These are phyloP conservation scores for Virgularia gustaviana DNA, from an alignment of 92 coral and sea anemone genomes.

Conservation along the genomic window DNA sequence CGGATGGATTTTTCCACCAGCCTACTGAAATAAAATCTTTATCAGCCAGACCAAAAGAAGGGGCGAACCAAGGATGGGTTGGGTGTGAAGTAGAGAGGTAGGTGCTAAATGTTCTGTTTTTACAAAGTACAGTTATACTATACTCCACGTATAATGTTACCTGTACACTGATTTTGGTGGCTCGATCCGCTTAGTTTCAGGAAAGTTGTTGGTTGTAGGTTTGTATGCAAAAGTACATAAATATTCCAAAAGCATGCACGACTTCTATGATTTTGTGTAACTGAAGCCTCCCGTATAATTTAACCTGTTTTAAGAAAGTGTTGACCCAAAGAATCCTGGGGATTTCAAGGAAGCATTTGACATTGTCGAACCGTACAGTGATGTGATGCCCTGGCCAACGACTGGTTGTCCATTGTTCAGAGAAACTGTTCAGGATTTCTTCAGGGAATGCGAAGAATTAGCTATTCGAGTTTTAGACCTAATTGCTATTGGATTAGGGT, in stretches of 20 bases:
- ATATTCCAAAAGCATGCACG: too few relatives aligned
- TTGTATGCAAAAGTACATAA: too few relatives aligned
- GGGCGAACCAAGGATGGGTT: conserved; percentile 81
- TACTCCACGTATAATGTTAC: too few relatives aligned
- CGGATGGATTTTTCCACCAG: conserved; percentile 69
- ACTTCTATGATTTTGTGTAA: too few relatives aligned
- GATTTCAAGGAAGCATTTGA: conserved; percentile 87
- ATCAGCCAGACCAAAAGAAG: conserved; percentile 59
- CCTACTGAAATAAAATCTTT: conserved; percentile 56
- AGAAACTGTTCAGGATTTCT: conserved; percentile 48
- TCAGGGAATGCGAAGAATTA: conserved; percentile 51
- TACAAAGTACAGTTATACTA: neutral
- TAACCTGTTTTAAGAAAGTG: conserved; percentile 44
- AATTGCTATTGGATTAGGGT: conserved; percentile 64
- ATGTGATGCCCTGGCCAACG: conserved; percentile 67
- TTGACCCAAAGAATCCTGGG: conserved; percentile 72
- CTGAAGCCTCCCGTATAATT: too few relatives aligned
- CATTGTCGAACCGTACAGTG: conserved; percentile 43
- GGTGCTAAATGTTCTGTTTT: neutral
- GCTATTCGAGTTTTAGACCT: conserved; percentile 61
- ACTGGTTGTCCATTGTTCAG: conserved; percentile 57
- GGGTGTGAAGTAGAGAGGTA: conserved; percentile 76
- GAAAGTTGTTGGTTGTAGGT: too few relatives aligned
- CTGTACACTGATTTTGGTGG: too few relatives aligned
- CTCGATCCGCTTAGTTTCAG: too few relatives aligned